These are phyloP conservation scores for Phrynocephalus vlangalii DNA, from an alignment of 2,797 vertebrate species.

Conservation along the genomic window DNA sequence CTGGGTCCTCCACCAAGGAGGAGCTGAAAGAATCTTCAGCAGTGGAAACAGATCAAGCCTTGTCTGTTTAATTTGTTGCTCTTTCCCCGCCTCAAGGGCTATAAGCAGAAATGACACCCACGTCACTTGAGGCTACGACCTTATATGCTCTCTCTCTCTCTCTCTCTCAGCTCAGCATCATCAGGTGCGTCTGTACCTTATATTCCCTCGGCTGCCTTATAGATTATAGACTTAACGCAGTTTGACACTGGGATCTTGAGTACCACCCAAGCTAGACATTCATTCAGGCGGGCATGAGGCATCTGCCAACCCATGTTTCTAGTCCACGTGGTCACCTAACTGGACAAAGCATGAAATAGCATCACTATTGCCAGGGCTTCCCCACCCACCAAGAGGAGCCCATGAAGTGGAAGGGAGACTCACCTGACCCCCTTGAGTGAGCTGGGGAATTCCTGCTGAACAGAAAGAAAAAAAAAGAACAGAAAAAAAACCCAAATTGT, in stretches of 20 bases:
- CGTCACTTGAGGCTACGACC: neutral
- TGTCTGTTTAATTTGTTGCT: neutral
- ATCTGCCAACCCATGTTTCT: neutral
- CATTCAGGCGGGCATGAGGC: neutral
- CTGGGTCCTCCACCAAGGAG: neutral
- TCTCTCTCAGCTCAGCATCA: neutral
- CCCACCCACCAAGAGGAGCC: neutral
- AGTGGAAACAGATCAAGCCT: neutral
- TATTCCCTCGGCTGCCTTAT: neutral
- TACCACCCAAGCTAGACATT: neutral
- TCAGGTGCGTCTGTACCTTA: neutral
- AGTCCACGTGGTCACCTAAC: neutral
- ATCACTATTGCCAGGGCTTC: neutral
- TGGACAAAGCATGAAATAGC: neutral
- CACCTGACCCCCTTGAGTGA: too few relatives aligned
- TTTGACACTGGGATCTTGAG: neutral
- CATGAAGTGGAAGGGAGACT: neutral
- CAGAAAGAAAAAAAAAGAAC: neutral
- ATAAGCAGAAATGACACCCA: neutral
- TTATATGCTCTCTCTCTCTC: neutral
- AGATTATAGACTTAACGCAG: constrained; percentile 3
- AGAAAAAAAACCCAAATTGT: neutral
- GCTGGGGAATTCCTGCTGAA: neutral
- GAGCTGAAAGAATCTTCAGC: too few relatives aligned
- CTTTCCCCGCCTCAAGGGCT: neutral